A percentile compares a stretch with the other conserved stretches of the same genome.
Conservation (phyloP, 1,140 invertebrate species). For the Teleogryllus occipitalis region DNA sequence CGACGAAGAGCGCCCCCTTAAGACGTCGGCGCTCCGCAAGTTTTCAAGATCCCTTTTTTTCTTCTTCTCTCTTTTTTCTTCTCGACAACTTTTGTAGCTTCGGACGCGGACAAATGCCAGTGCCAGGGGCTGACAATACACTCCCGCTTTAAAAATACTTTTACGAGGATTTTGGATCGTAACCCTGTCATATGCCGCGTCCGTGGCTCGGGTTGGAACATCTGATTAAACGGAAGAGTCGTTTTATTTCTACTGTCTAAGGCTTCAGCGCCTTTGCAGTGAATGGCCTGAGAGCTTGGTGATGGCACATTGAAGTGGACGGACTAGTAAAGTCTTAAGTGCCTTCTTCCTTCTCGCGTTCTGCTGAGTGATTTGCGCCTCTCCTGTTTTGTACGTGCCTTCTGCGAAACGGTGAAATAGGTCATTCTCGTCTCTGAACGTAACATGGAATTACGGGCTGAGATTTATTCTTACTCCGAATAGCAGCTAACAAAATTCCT, state of each 20-base stretch:
- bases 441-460: too few species aligned
- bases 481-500: too few species aligned
- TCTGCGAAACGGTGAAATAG: too few species aligned
- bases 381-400: too few species aligned
- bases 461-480: too few species aligned
- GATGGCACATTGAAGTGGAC: not conserved
- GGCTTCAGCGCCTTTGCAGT: not conserved
- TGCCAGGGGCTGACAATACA: not conserved
- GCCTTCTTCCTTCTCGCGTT: too few species aligned
- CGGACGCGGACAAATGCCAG: not conserved
- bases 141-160: not conserved
- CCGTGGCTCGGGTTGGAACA: not conserved
- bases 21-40: not conserved
- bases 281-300: not conserved
- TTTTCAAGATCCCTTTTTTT: not conserved
- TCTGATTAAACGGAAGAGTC: not conserved
- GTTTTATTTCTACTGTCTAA: not conserved
- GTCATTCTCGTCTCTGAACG: too few species aligned
- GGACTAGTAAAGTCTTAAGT: not conserved
- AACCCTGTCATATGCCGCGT: not conserved
- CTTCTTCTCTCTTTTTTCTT: not conserved
- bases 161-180: not conserved
- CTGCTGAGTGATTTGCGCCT: too few species aligned
- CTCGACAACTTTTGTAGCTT: not conserved
- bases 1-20: not conserved